A percentile compares a stretch with the other conserved stretches of the same genome.
Evolutionary conservation across 2,888 invertebrate species (phyloP).

Genomic region (Eupithecia centaureata): DNA sequence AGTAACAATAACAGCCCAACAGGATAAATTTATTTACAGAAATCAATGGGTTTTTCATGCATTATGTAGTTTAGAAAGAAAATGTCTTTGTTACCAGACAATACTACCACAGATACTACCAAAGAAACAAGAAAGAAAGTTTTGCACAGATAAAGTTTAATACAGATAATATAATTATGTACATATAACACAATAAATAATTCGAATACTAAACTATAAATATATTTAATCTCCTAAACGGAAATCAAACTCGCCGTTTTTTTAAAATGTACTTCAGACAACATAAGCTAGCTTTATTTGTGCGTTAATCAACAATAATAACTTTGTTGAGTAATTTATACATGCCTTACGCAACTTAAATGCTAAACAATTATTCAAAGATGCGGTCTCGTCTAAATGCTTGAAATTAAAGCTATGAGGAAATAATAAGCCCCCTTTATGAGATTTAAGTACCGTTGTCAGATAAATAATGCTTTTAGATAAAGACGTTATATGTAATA

Average conservation of each 20-base stretch:
- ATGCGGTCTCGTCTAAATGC: slow-evolving; percentile 20
- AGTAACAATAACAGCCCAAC: too few relatives aligned
- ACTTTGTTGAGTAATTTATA: slow-evolving; percentile 20
- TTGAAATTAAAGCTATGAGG: slow-evolving; percentile 30
- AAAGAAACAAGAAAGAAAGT: too few relatives aligned
- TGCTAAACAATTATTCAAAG: slow-evolving; percentile 23
- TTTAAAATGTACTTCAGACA: not conserved
- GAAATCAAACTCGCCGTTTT: not conserved
- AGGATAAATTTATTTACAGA: too few relatives aligned
- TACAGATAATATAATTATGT: too few relatives aligned
- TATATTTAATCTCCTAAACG: not conserved
- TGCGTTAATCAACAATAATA: slow-evolving; percentile 20
- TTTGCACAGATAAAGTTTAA: too few relatives aligned
- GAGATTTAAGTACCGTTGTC: not conserved
- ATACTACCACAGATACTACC: too few relatives aligned
- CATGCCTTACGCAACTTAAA: slow-evolving; percentile 19
- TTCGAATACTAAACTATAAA: too few relatives aligned
- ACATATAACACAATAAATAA: not conserved
- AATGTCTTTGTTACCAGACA: too few relatives aligned
- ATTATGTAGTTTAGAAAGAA: too few relatives aligned
- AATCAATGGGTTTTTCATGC: too few relatives aligned
- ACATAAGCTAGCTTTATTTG: not conserved
- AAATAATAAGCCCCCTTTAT: slow-evolving; percentile 6
- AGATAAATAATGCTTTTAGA: not conserved
- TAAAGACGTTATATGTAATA: too few relatives aligned